These are phyloP conservation scores for Hypolimnas misippus DNA, from an alignment of 2,888 invertebrate genomes.

Conservation along the genomic window DNA sequence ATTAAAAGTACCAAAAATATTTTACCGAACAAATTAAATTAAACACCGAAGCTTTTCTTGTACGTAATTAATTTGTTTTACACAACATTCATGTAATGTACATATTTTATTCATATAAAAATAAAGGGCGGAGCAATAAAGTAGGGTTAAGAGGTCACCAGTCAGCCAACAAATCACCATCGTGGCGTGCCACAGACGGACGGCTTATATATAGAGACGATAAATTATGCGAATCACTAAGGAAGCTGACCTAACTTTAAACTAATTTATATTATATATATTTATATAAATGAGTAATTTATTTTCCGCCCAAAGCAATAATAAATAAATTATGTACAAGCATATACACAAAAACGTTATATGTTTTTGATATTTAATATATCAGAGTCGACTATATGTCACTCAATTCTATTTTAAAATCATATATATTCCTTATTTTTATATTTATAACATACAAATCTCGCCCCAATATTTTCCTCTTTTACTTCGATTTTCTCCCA, in stretches of 20 bases:
- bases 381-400: too few species aligned
- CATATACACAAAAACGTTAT: too few species aligned
- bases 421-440: too few species aligned
- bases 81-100: not conserved
- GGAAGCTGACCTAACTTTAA: not conserved
- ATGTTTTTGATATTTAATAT: too few species aligned
- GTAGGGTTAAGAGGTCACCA: conserved; percentile 9
- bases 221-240: conserved; percentile 12
- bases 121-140: not conserved
- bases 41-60: not conserved
- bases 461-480: too few species aligned
- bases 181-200: conserved; percentile 2
- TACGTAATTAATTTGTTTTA: not conserved
- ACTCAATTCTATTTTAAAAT: too few species aligned
- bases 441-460: too few species aligned
- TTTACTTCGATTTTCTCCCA: too few species aligned
- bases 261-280: not conserved
- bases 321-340: too few species aligned
- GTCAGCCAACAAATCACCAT: conserved; percentile 5
- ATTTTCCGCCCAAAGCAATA: not conserved
- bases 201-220: not conserved
- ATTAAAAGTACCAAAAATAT: too few species aligned
- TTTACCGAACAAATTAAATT: not conserved
- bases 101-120: not conserved
- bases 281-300: not conserved